Percentiles rank a stretch among this genome's conserved stretches.
These are phyloP conservation scores for Parasteatoda lunata DNA, from an alignment of 2,888 invertebrate genomes.

Conservation along the genomic window DNA sequence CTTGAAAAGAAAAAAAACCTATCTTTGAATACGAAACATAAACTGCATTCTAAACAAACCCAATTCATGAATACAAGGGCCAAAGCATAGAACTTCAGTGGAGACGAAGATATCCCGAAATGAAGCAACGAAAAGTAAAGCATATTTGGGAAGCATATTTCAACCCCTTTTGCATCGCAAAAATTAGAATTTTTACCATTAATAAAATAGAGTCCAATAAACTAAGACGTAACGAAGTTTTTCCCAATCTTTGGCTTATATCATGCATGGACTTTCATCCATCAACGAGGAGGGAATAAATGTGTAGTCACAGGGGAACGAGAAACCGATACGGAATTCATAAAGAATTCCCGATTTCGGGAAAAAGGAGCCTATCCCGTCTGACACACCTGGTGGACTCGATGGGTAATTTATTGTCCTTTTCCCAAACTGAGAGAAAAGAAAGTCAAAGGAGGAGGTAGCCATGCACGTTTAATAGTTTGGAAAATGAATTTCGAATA, in stretches of 20 bases:
- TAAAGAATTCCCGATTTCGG: constrained; percentile 5
- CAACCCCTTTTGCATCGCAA: no score
- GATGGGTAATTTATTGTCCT: not conserved
- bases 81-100: no score
- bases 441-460: not conserved
- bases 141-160: no score
- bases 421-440: not conserved
- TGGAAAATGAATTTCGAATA: not conserved
- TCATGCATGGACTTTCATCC: not conserved
- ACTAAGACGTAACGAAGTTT: no score
- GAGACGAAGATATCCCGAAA: no score
- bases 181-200: no score
- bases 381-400: constrained; percentile 1
- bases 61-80: no score
- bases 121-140: no score
- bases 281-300: not conserved
- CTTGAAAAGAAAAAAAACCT: no score
- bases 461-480: not conserved
- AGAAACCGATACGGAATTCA: constrained; percentile 3
- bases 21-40: no score
- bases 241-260: not conserved
- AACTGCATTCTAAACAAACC: no score
- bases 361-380: not conserved
- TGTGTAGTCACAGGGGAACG: not conserved
- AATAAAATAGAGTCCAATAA: no score